Evolutionary conservation across 2,888 invertebrate species (phyloP).

Genomic region (Phaedon cochleariae): DNA sequence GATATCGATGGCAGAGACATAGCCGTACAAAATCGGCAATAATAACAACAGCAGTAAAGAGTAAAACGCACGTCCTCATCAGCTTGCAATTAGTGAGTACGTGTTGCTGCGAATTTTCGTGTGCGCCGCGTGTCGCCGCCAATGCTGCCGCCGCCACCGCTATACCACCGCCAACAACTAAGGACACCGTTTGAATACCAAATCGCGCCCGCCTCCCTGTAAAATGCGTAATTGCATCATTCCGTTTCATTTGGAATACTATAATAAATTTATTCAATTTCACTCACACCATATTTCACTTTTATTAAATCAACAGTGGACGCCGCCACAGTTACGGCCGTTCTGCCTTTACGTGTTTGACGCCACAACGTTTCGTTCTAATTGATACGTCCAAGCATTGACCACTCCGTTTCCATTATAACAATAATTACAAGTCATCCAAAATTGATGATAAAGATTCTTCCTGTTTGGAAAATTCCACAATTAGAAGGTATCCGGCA

Average conservation of each 20-base stretch:
- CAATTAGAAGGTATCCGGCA: constrained; percentile 26
- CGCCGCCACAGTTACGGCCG: constrained; percentile 5
- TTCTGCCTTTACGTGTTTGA: constrained; percentile 16
- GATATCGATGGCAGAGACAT: constrained; percentile 44
- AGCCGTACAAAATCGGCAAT: constrained; percentile 54
- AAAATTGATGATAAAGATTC: background rate
- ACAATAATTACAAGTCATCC: too few species aligned
- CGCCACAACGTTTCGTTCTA: constrained; percentile 1
- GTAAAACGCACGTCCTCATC: constrained; percentile 61
- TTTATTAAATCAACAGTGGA: constrained; percentile 39
- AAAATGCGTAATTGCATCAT: constrained; percentile 60
- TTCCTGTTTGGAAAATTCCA: background rate
- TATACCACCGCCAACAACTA: constrained; percentile 57
- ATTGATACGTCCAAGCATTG: background rate
- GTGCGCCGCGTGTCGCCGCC: constrained; percentile 43
- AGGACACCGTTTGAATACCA: constrained; percentile 58
- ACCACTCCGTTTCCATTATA: too few species aligned
- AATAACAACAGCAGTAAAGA: constrained; percentile 57
- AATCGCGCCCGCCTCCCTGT: constrained; percentile 56
- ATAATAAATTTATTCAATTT: constrained; percentile 51
- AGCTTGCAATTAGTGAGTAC: constrained; percentile 61
- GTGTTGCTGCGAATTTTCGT: constrained; percentile 57
- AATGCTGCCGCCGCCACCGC: constrained; percentile 32
- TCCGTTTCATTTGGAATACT: constrained; percentile 54
- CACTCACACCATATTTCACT: constrained; percentile 43